Conservation (phyloP, 2,797 vertebrate species). For the Manis javanica region DNA sequence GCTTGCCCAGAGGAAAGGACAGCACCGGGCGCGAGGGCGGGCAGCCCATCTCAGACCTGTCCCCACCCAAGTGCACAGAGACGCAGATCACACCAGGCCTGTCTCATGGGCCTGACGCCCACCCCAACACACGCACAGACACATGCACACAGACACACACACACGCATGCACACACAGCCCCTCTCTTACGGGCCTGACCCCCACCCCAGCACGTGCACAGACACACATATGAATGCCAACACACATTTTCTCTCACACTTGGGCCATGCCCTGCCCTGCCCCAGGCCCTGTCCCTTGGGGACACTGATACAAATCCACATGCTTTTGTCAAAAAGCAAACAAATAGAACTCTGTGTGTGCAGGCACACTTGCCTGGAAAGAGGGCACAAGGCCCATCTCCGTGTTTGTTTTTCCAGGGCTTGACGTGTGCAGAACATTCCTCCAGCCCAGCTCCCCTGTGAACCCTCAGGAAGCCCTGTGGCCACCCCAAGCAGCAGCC, state of each 20-base stretch:
- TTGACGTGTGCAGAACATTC: conserved; percentile 87
- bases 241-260: background rate
- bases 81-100: too few species aligned
- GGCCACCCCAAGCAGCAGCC: conserved; percentile 30
- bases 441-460: conserved; percentile 64
- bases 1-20: background rate
- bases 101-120: background rate
- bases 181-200: background rate
- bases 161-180: background rate
- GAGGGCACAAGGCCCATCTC: conserved; percentile 86
- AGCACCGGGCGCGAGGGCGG: background rate
- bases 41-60: background rate
- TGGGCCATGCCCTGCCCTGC: background rate
- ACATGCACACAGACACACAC: background rate
- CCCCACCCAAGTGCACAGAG: background rate
- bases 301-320: conserved; percentile 63
- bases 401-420: conserved; percentile 92
- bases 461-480: conserved; percentile 57
- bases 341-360: conserved; percentile 91
- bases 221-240: too few species aligned
- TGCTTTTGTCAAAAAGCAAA: conserved; percentile 81
- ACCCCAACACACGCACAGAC: background rate
- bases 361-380: conserved; percentile 87
- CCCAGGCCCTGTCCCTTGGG: conserved; percentile 23
- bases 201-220: background rate